phyloP scores from a whole-genome alignment of 2,888 invertebrate genomes.

The Mycalesis mineus region DNA sequence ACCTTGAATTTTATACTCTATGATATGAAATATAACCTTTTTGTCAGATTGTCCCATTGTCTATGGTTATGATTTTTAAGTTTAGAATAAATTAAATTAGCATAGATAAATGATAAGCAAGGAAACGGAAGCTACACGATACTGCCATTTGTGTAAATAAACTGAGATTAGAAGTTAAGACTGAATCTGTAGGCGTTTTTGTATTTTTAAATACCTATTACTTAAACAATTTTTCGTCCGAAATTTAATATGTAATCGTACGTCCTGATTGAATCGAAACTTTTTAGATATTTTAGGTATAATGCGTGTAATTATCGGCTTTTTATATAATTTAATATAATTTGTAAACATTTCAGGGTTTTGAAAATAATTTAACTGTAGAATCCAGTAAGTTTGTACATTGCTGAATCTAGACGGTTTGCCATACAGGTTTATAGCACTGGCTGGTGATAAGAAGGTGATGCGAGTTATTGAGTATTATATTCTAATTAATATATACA shows the following conservation, averaged over 20 bases:
- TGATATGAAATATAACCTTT: background rate
- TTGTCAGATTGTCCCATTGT: background rate
- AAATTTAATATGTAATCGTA: constrained; percentile 45
- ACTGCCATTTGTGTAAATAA: constrained; percentile 69
- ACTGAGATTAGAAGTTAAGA: constrained; percentile 39
- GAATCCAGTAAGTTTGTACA: no score
- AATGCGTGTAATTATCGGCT: constrained; percentile 13
- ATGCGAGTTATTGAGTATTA: no score
- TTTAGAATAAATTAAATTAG: constrained; percentile 1
- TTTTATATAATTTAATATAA: background rate
- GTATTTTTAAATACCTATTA: constrained; percentile 20
- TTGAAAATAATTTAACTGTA: no score
- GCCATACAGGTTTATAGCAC: no score
- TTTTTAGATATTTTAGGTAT: constrained; percentile 31
- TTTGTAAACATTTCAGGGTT: no score
- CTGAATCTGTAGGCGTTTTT: constrained; percentile 42
- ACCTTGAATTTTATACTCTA: background rate
- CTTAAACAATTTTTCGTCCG: constrained; percentile 47
- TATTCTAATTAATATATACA: no score
- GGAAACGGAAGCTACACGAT: constrained; percentile 61
- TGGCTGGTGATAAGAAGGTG: no score
- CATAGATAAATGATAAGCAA: constrained; percentile 18
- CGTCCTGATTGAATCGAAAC: constrained; percentile 64
- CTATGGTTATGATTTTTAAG: background rate
- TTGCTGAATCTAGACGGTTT: no score